Percentiles rank a stretch among this genome's conserved stretches.
phyloP scores from a whole-genome alignment of 2,888 invertebrate genomes.

The Desoria tigrina region DNA sequence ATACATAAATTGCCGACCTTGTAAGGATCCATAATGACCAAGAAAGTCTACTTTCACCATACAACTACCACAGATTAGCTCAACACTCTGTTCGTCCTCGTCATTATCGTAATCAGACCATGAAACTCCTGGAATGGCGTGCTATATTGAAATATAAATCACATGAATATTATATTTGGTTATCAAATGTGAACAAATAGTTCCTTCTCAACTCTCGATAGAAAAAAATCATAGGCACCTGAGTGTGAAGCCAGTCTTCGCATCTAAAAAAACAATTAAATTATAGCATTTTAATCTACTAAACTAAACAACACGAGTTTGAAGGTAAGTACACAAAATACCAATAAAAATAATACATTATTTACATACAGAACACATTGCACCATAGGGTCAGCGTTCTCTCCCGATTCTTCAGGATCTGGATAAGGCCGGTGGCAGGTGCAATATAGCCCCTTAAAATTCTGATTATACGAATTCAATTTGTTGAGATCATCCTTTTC shows the following conservation, averaged over 20 bases:
- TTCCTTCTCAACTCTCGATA: no score
- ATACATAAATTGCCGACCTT: constrained; percentile 25
- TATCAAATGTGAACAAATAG: no score
- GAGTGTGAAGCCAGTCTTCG: constrained; percentile 95
- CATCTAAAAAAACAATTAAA: constrained; percentile 63
- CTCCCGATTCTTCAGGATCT: constrained; percentile 68
- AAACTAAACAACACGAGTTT: no score
- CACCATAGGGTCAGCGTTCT: constrained; percentile 80
- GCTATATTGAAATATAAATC: constrained; percentile 19
- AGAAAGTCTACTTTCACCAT: constrained; percentile 75
- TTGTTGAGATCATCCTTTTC: constrained; percentile 68
- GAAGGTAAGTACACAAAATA: neutral
- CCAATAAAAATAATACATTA: neutral
- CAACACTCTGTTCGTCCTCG: constrained; percentile 71
- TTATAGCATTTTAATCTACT: neutral
- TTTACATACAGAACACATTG: constrained; percentile 73
- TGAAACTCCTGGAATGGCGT: constrained; percentile 21
- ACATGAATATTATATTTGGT: neutral
- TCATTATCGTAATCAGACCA: constrained; percentile 54
- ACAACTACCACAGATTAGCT: constrained; percentile 80
- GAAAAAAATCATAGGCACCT: constrained; percentile 59
- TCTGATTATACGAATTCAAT: constrained; percentile 84
- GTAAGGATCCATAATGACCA: constrained; percentile 65
- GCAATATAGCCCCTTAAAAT: constrained; percentile 91
- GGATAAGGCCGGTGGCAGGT: constrained; percentile 90